Conservation (phyloP, 2,113 vertebrate genomes). For the Apistogramma diplotaenia region DNA sequence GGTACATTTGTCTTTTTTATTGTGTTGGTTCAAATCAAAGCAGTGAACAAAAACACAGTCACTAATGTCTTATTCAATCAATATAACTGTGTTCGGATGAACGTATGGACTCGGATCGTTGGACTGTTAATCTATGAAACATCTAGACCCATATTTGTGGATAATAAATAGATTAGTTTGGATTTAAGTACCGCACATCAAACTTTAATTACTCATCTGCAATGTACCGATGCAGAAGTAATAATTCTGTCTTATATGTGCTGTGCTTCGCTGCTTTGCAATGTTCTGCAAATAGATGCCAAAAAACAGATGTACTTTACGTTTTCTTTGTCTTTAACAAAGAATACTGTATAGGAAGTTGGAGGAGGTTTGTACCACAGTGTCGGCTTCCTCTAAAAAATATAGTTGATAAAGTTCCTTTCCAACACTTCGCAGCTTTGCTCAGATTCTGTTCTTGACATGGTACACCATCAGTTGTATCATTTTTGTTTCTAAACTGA, state of each 20-base stretch:
- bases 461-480: slow-evolving; percentile 71
- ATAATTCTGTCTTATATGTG: slow-evolving; percentile 44
- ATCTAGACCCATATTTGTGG: slow-evolving; percentile 7
- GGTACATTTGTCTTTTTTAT: slow-evolving; percentile 80
- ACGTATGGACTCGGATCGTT: slow-evolving; percentile 41
- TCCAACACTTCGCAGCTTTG: slow-evolving; percentile 66
- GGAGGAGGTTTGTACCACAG: slow-evolving; percentile 7
- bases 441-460: slow-evolving; percentile 50
- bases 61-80: slow-evolving; percentile 66
- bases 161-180: slow-evolving; percentile 37
- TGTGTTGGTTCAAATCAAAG: slow-evolving; percentile 69
- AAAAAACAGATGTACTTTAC: slow-evolving; percentile 51
- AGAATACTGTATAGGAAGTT: slow-evolving; percentile 42
- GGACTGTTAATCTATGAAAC: slow-evolving; percentile 22
- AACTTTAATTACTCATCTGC: slow-evolving; percentile 26
- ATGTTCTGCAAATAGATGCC: slow-evolving; percentile 57
- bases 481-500: slow-evolving; percentile 60
- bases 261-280: slow-evolving; percentile 58
- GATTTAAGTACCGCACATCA: slow-evolving; percentile 51
- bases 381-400: slow-evolving; percentile 35
- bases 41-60: slow-evolving; percentile 62
- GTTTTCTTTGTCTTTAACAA: slow-evolving; percentile 22
- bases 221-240: slow-evolving; percentile 33
- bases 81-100: slow-evolving; percentile 36
- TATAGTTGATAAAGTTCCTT: slow-evolving; percentile 41